These are phyloP conservation scores for Zootoca vivipara DNA, from an alignment of 2,113 vertebrate genomes.

Conservation along the genomic window DNA sequence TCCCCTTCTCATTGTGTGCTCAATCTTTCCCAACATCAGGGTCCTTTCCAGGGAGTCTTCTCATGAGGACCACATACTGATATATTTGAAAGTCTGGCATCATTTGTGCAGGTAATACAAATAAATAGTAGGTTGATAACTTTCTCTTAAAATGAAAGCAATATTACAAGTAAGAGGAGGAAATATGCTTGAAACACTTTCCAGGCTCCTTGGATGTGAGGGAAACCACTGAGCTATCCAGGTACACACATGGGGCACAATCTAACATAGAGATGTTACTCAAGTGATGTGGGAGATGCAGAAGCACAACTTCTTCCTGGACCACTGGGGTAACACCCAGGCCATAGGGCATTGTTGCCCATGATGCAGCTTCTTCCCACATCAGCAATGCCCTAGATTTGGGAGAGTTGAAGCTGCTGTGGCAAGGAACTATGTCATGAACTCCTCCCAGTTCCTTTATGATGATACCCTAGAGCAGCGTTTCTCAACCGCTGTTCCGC, in stretches of 20 bases:
- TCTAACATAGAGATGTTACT: neutral
- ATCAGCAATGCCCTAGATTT: neutral
- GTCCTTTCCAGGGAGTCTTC: too few relatives aligned
- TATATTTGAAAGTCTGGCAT: neutral
- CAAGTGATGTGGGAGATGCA: neutral
- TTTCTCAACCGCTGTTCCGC: too few relatives aligned
- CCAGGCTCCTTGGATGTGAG: neutral
- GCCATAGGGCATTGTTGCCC: too few relatives aligned
- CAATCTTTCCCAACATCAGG: too few relatives aligned
- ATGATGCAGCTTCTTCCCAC: neutral
- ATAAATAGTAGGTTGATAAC: neutral
- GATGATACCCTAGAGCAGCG: neutral
- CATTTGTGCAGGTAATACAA: neutral
- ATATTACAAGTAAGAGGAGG: neutral
- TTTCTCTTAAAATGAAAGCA: slow-evolving; percentile 22
- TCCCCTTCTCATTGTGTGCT: too few relatives aligned
- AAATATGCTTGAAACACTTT: neutral
- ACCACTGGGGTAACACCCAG: neutral
- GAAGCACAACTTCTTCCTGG: too few relatives aligned
- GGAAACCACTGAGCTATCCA: neutral
- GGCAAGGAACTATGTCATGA: neutral
- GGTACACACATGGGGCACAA: neutral
- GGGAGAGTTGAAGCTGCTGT: neutral
- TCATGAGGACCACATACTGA: slow-evolving; percentile 11
- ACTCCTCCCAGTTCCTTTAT: neutral